Percentiles rank a stretch among this genome's conserved stretches.
Conservation (phyloP, 2,113 vertebrate genomes). For the Hyperopisus bebe region DNA sequence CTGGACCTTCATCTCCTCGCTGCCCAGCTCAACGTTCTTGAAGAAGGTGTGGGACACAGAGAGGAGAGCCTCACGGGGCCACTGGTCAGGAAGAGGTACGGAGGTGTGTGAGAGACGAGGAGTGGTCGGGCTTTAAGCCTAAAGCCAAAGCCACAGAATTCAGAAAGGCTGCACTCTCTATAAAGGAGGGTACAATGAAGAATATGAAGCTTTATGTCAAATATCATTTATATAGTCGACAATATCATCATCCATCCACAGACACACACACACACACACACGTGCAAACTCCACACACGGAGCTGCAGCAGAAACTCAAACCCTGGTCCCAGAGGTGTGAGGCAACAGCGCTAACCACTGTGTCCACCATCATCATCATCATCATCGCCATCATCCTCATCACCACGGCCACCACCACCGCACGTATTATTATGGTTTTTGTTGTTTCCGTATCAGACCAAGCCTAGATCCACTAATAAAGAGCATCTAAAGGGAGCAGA, state of each 20-base stretch:
- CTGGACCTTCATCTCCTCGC: constrained; percentile 60
- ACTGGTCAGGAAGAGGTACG: constrained; percentile 42
- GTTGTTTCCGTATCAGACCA: not conserved
- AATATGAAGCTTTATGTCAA: not conserved
- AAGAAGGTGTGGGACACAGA: constrained; percentile 74
- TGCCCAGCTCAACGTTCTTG: constrained; percentile 59
- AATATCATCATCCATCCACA: not conserved
- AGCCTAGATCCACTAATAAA: not conserved
- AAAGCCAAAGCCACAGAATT: not conserved
- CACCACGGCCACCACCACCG: not conserved
- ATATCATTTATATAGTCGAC: not conserved
- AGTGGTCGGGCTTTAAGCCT: not conserved
- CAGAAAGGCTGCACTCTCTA: not conserved
- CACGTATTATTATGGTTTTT: not conserved
- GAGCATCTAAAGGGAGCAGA: not conserved
- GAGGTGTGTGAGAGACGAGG: not conserved
- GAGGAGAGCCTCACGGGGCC: constrained; percentile 72
- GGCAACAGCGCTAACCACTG: not conserved
- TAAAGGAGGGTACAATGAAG: not conserved
- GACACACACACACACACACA: no score
- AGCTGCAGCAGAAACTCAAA: not conserved
- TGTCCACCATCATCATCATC: no score
- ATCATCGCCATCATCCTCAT: not conserved
- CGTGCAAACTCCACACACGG: not conserved
- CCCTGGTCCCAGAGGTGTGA: not conserved